These are phyloP conservation scores for Watsonalla binaria DNA, from an alignment of 2,888 invertebrate species.

Conservation along the genomic window DNA sequence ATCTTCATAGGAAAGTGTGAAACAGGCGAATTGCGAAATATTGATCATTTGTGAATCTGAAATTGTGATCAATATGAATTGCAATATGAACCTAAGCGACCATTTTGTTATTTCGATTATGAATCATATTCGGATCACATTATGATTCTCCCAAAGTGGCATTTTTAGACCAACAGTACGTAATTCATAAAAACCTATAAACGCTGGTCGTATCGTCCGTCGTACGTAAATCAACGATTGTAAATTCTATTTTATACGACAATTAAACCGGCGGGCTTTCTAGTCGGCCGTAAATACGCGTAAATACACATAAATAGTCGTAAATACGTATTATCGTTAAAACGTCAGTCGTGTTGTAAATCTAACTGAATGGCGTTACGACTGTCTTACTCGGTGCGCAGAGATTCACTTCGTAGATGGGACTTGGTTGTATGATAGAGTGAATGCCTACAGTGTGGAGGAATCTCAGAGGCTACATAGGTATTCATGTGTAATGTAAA, in stretches of 20 bases:
- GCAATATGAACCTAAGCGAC: no score
- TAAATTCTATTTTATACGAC: constrained; percentile 78
- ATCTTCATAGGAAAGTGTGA: no score
- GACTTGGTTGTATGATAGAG: constrained; percentile 11
- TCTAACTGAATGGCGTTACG: constrained; percentile 51
- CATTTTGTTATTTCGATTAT: no score
- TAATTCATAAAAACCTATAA: constrained; percentile 45
- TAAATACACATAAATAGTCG: constrained; percentile 74
- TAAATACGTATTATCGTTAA: constrained; percentile 79
- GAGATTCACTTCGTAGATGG: constrained; percentile 3
- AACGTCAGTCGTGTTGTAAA: constrained; percentile 71
- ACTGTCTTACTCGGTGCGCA: constrained; percentile 38
- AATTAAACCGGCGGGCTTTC: constrained; percentile 75
- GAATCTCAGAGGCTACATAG: background rate
- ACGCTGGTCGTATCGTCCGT: constrained; percentile 36
- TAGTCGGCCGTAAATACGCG: constrained; percentile 67
- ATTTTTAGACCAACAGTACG: no score
- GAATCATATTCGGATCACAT: no score
- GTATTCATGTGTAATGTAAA: no score
- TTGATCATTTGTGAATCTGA: no score
- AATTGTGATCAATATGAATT: no score
- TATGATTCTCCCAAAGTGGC: no score
- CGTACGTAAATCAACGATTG: constrained; percentile 61
- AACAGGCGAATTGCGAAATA: no score
- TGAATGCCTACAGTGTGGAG: constrained; percentile 5